Percentiles rank a stretch among this genome's conserved stretches.
Conservation (phyloP, 2,797 vertebrate species). For the Avahi laniger region DNA sequence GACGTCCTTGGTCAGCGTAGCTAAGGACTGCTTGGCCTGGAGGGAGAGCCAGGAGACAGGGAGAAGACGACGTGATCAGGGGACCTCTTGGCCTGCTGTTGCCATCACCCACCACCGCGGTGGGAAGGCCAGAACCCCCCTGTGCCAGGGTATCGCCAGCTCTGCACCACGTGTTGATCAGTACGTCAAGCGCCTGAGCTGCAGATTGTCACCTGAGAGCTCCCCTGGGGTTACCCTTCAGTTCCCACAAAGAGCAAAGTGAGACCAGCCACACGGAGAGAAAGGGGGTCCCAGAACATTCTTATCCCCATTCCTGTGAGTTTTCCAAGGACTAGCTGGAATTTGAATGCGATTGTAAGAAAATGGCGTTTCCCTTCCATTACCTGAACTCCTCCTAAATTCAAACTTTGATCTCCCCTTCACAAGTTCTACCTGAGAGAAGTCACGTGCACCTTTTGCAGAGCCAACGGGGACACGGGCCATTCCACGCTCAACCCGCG, state of each 20-base stretch:
- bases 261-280: accelerated
- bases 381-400: not conserved
- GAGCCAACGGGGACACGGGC: not conserved
- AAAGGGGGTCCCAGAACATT: not conserved
- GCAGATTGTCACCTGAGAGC: not conserved
- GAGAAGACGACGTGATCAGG: not conserved
- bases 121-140: not conserved
- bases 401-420: too few relatives aligned
- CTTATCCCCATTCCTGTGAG: not conserved
- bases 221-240: not conserved
- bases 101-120: accelerated
- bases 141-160: accelerated
- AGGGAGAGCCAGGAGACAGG: not conserved
- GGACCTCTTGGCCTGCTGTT: accelerated
- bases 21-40: slow-evolving; percentile 97
- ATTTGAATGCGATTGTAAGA: not conserved
- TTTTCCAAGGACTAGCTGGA: not conserved
- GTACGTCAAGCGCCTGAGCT: accelerated
- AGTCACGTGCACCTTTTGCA: not conserved
- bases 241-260: not conserved
- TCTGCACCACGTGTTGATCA: accelerated
- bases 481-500: not conserved
- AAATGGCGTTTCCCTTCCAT: not conserved
- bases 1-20: slow-evolving; percentile 96
- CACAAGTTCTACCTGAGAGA: too few relatives aligned